Percentiles rank a stretch among this genome's conserved stretches.
These are phyloP conservation scores for Heloderma charlesbogerti DNA, from an alignment of 2,113 vertebrate species.

Conservation along the genomic window DNA sequence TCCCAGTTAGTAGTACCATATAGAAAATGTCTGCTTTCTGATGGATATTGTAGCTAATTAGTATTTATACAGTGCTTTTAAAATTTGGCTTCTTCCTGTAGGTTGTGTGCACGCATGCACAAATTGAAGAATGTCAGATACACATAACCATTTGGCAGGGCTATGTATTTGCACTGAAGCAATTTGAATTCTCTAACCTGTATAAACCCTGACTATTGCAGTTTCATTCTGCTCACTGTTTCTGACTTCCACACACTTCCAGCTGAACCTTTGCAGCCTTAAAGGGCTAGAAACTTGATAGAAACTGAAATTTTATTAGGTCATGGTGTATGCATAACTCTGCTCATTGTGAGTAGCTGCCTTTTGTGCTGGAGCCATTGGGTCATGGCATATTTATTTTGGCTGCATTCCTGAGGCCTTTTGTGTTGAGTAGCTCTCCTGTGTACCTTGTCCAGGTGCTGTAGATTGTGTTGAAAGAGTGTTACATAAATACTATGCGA, in stretches of 20 bases:
- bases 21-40: no score
- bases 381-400: neutral
- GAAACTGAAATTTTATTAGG: neutral
- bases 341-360: neutral
- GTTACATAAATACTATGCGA: neutral
- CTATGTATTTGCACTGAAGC: neutral
- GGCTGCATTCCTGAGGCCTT: neutral
- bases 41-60: no score
- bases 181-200: neutral
- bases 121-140: neutral
- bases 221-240: neutral
- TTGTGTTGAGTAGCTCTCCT: neutral
- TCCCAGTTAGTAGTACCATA: no score
- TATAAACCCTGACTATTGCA: neutral
- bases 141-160: neutral
- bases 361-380: neutral
- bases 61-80: no score
- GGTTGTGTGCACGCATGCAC: no score
- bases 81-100: neutral
- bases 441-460: neutral
- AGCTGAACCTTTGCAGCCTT: neutral
- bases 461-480: slow-evolving; percentile 3
- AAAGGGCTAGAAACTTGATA: neutral
- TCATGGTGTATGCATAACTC: neutral
- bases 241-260: neutral